Base-by-base conservation (phyloP, 2,113 vertebrate species). In the Syngnathoides biaculeatus region DNA sequence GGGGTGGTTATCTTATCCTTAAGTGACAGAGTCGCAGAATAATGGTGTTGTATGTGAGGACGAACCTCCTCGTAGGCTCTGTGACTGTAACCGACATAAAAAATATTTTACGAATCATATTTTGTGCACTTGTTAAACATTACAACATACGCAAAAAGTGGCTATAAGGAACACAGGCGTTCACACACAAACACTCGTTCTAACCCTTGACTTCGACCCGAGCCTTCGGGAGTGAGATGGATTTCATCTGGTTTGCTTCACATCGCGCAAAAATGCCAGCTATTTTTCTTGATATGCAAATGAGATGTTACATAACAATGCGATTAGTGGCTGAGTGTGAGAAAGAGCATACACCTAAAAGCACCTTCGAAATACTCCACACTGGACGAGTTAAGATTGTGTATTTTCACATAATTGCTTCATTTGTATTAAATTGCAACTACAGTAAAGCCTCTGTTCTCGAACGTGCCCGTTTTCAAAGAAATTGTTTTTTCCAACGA, bases 201-300 rank as follows among this genome's bases (percentile, higher is more conserved):
- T 78, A 79, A 84, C 77, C 83, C 58, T 65, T 78, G 60, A 87
- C 81, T 79, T 73, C 65, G 68, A 60, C 68, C 67, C 69, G 17
- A 61, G 67, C 63, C 62, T 78, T 78, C 38, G 0, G 63, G 22
- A 17, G 38, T 64, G 65, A 77, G 75, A 74, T 67, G 67, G 70
- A 87, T 85, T 82, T 80, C 75, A 78, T 75, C 59, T 74, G 79
- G 61, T 80, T 85, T 39, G 13, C 77, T 86, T 84, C 75, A 81
- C 72, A 65, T 40, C 42, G 59, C 47, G 27, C 48, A 57, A 74
- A 83, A 72, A 79, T 60, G 79, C 57, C 60, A 74, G 65, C 80
- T 69, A 68, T 84, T 77, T 71, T 72, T 75, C 80, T 78, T 83
- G 77, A 89, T 83, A 83, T 88, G 83, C 72, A 85, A 88, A 89